Evolutionary conservation across 2,888 invertebrate species (phyloP).

Genomic region (Alviniconcha strummeri): DNA sequence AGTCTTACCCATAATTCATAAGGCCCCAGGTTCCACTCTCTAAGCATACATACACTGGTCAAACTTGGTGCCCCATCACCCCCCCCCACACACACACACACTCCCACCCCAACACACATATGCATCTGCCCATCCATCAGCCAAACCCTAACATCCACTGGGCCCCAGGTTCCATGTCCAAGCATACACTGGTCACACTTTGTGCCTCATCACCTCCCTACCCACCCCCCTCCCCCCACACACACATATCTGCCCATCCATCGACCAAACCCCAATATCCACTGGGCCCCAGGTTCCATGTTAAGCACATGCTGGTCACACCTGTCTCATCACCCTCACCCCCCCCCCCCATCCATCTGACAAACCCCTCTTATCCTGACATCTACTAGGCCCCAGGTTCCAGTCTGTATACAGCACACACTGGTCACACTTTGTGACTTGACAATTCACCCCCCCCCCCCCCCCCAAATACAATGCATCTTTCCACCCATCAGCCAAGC

Average conservation of each 20-base stretch:
- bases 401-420: slow-evolving; percentile 95
- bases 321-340: no score
- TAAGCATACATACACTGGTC: no score
- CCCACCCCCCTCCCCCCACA: neutral
- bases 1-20: slow-evolving; percentile 82
- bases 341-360: slow-evolving; percentile 73
- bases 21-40: slow-evolving; percentile 92
- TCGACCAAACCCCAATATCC: slow-evolving; percentile 79
- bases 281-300: slow-evolving; percentile 95
- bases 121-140: neutral
- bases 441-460: no score
- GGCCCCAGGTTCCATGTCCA: slow-evolving; percentile 91
- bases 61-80: no score
- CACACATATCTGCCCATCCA: neutral
- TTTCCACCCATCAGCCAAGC: no score
- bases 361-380: slow-evolving; percentile 76
- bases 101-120: neutral
- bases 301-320: no score
- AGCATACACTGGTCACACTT: no score
- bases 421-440: slow-evolving; percentile 85
- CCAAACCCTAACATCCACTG: slow-evolving; percentile 83
- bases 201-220: no score
- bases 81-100: slow-evolving; percentile 55
- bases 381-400: slow-evolving; percentile 91
- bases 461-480: no score